Percentiles rank a stretch among this genome's conserved stretches.
Conservation (phyloP, 2,113 vertebrate genomes). For the Paradoxurus hermaphroditus region DNA sequence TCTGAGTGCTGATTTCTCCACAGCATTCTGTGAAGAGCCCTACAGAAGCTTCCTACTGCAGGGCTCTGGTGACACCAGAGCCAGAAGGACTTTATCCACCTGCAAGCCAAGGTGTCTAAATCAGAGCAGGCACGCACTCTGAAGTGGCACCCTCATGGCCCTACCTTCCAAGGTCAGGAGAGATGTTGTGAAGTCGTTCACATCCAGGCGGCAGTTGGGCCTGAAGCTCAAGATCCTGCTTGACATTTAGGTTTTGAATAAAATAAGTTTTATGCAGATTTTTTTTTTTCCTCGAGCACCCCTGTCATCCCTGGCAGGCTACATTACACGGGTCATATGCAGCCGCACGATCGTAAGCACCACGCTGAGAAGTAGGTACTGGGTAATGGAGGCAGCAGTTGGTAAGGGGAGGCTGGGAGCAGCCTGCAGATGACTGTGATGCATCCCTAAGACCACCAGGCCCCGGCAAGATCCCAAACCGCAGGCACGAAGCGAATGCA, state of each 20-base stretch:
- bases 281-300: conserved; percentile 55
- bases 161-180: background rate
- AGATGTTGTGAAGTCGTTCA: background rate
- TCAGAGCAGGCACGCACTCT: background rate
- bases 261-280: conserved; percentile 72
- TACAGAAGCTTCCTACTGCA: background rate
- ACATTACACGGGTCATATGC: conserved; percentile 55
- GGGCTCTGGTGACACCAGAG: background rate
- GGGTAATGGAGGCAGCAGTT: conserved; percentile 61
- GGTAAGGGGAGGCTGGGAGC: background rate
- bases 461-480: background rate
- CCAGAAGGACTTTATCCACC: background rate
- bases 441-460: conserved; percentile 43
- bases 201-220: background rate
- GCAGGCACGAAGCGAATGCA: conserved; percentile 43
- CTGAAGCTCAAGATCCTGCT: background rate
- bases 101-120: background rate
- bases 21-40: background rate
- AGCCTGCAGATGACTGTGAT: conserved; percentile 58
- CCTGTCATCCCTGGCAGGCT: conserved; percentile 34
- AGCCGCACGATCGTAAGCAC: conserved; percentile 53
- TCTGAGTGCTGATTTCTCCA: background rate
- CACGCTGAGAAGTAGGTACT: conserved; percentile 55
- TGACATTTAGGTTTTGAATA: conserved; percentile 64
- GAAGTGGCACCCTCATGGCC: background rate